These are phyloP conservation scores for Pseudobourletiella spinata DNA, from an alignment of 1,140 invertebrate genomes.

Conservation along the genomic window DNA sequence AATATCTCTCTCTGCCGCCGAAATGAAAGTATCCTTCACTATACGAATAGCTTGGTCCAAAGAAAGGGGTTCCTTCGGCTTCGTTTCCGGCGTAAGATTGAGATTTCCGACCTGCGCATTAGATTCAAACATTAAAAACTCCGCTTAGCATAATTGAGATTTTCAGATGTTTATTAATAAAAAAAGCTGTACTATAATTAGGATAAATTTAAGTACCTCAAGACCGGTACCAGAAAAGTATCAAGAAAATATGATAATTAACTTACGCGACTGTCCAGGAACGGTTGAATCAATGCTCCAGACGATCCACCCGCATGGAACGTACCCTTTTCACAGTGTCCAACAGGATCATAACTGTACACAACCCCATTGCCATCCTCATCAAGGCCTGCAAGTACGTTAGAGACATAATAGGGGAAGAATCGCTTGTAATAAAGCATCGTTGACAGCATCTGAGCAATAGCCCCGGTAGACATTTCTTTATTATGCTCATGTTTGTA, in stretches of 20 bases:
- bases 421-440: conserved; percentile 95
- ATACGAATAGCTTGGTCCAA: conserved; percentile 71
- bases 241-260: too few species aligned
- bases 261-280: conserved; percentile 72
- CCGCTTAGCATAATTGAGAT: background rate
- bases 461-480: conserved; percentile 80
- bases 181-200: too few species aligned
- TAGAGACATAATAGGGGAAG: conserved; percentile 97
- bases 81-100: conserved; percentile 59
- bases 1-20: conserved; percentile 94
- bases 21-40: conserved; percentile 91
- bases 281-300: conserved; percentile 66
- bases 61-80: conserved; percentile 50
- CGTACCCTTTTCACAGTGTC: conserved; percentile 71
- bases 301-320: conserved; percentile 79
- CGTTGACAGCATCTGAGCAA: conserved; percentile 90
- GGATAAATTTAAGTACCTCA: too few species aligned
- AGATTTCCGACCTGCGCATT: conserved; percentile 61
- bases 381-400: conserved; percentile 84
- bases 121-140: background rate
- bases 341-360: conserved; percentile 94
- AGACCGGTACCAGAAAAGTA: too few species aligned
- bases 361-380: conserved; percentile 63
- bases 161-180: too few species aligned
- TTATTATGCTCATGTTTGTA: conserved; percentile 94